These are phyloP conservation scores for Engraulis encrasicolus DNA, from an alignment of 2,113 vertebrate genomes.

Conservation along the genomic window DNA sequence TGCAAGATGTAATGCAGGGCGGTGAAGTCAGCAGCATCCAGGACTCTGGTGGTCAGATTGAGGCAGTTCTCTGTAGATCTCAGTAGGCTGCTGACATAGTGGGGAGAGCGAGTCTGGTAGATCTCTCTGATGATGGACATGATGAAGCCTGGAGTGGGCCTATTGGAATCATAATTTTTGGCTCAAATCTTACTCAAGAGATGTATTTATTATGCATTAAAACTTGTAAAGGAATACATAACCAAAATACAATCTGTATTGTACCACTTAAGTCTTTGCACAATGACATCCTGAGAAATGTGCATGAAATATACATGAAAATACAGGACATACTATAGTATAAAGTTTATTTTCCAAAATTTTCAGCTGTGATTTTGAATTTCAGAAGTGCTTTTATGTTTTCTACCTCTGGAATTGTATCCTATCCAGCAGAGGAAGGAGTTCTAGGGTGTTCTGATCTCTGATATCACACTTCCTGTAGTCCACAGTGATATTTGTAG, in stretches of 20 bases:
- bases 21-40: conserved; percentile 46
- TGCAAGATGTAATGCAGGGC: conserved; percentile 44
- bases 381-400: neutral
- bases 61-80: conserved; percentile 44
- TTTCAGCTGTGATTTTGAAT: neutral
- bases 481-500: conserved; percentile 39
- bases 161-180: conserved; percentile 20
- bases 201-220: no score
- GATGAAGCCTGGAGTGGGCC: conserved; percentile 43
- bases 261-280: no score
- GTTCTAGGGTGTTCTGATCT: conserved; percentile 22
- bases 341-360: no score
- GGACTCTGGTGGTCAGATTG: conserved; percentile 43
- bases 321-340: no score
- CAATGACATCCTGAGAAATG: no score
- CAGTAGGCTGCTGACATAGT: conserved; percentile 41
- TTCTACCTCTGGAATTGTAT: conserved; percentile 44
- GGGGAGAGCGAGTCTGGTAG: conserved; percentile 26
- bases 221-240: no score
- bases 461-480: conserved; percentile 34
- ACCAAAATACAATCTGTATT: no score
- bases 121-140: conserved; percentile 43
- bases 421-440: conserved; percentile 42
- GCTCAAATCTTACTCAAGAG: no score
- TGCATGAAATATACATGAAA: no score